A percentile compares a stretch with the other conserved stretches of the same genome.
Evolutionary conservation across 2,113 vertebrate genomes (phyloP).

Genomic region (Amblyornis subalaris): DNA sequence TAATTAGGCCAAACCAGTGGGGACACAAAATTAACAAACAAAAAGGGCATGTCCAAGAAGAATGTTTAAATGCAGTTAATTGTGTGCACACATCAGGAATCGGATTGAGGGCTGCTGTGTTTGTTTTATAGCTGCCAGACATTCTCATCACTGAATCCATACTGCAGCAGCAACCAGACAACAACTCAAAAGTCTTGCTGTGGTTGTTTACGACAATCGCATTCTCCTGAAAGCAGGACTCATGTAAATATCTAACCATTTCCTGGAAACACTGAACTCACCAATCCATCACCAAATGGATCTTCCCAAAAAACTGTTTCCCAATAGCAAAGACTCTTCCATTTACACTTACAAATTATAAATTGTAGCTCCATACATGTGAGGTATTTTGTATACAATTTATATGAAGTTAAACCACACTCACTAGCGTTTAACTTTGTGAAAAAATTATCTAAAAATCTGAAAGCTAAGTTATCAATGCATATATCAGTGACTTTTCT

Average conservation of each 20-base stretch:
- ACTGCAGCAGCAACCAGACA: not conserved
- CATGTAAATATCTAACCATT: not conserved
- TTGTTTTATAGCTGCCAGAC: not conserved
- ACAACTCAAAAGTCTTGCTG: not conserved
- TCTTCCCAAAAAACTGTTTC: not conserved
- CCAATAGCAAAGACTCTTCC: not conserved
- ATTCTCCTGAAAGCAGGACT: not conserved
- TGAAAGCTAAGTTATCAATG: not conserved
- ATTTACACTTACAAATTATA: not conserved
- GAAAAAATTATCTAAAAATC: not conserved
- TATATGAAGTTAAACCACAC: not conserved
- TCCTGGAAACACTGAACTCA: not conserved
- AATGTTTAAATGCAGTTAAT: not conserved
- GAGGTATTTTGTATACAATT: not conserved
- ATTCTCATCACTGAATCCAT: not conserved
- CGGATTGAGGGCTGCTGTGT: rapidly evolving
- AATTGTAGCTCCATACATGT: rapidly evolving
- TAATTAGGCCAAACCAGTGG: not conserved
- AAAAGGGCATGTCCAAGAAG: not conserved
- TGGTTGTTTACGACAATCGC: rapidly evolving
- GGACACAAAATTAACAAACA: not conserved
- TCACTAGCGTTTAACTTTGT: not conserved
- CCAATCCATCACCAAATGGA: not conserved
- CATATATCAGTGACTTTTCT: not conserved
- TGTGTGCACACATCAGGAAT: not conserved